These are phyloP conservation scores for Drosophila anceps DNA, from an alignment of 2,888 invertebrate genomes.

Conservation along the genomic window DNA sequence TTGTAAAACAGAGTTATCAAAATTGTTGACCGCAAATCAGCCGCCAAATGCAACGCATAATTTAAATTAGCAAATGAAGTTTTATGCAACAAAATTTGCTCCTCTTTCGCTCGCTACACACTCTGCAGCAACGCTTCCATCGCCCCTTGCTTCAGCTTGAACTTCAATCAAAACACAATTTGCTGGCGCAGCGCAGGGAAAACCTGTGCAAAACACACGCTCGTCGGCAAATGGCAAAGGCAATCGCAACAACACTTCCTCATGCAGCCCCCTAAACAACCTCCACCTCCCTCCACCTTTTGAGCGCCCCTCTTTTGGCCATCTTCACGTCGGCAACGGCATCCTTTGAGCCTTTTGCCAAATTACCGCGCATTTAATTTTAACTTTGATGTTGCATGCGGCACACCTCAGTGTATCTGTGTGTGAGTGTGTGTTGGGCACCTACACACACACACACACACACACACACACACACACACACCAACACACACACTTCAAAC, in stretches of 20 bases:
- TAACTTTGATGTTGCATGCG: constrained; percentile 84
- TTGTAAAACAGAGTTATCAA: constrained; percentile 67
- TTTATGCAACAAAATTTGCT: constrained; percentile 35
- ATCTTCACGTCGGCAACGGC: constrained; percentile 74
- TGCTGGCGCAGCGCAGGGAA: constrained; percentile 56
- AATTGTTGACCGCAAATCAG: constrained; percentile 56
- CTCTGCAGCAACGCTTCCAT: background rate
- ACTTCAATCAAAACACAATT: constrained; percentile 80
- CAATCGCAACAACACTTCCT: constrained; percentile 47
- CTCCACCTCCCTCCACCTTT: background rate
- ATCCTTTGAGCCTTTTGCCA: constrained; percentile 83
- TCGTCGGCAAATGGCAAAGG: constrained; percentile 72
- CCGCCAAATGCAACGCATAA: constrained; percentile 54
- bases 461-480: constrained; percentile 15
- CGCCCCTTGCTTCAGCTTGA: constrained; percentile 2
- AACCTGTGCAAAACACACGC: constrained; percentile 60
- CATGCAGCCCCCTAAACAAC: constrained; percentile 11
- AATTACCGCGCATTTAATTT: constrained; percentile 84
- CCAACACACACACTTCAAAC: constrained; percentile 24
- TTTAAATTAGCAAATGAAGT: constrained; percentile 68
- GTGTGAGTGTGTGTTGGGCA: constrained; percentile 26
- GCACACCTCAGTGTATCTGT: constrained; percentile 67
- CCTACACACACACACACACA: constrained; percentile 16
- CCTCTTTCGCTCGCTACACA: background rate
- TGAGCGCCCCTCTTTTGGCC: constrained; percentile 31